Evolutionary conservation across 2,888 invertebrate species (phyloP).

Genomic region (Crioceris asparagi): DNA sequence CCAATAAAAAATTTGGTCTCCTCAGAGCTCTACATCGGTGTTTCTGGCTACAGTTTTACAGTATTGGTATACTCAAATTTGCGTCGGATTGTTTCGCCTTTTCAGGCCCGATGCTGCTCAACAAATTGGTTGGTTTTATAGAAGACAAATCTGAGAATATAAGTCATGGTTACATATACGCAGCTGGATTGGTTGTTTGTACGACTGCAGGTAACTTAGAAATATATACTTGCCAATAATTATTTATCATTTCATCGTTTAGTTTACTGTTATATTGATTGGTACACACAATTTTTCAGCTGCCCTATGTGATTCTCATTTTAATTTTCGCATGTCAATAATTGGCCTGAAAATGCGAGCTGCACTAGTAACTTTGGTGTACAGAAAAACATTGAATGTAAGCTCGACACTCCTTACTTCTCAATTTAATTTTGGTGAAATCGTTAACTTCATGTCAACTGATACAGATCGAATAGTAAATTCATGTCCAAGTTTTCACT

Average conservation of each 20-base stretch:
- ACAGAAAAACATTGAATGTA: constrained; percentile 55
- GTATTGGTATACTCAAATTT: constrained; percentile 73
- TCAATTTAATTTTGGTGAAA: constrained; percentile 64
- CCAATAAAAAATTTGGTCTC: constrained; percentile 5
- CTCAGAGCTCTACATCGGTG: constrained; percentile 56
- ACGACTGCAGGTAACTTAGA: constrained; percentile 54
- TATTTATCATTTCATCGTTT: too few species aligned
- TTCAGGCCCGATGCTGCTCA: constrained; percentile 80
- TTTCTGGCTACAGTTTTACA: constrained; percentile 75
- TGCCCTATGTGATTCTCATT: constrained; percentile 76
- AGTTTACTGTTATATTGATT: too few species aligned
- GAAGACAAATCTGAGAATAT: constrained; percentile 59
- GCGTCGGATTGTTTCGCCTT: constrained; percentile 76
- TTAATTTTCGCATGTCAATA: constrained; percentile 76
- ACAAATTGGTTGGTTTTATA: constrained; percentile 67
- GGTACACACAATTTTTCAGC: too few species aligned
- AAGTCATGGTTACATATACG: constrained; percentile 54
- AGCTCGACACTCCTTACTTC: constrained; percentile 31
- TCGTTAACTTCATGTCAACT: constrained; percentile 94
- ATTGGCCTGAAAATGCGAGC: constrained; percentile 81
- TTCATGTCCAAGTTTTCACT: constrained; percentile 92
- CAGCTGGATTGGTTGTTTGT: constrained; percentile 51
- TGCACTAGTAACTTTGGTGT: constrained; percentile 71
- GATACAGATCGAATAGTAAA: constrained; percentile 93
- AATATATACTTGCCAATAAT: too few species aligned